These are phyloP conservation scores for Cenopis cana DNA, from an alignment of 2,888 invertebrate species.

Conservation along the genomic window DNA sequence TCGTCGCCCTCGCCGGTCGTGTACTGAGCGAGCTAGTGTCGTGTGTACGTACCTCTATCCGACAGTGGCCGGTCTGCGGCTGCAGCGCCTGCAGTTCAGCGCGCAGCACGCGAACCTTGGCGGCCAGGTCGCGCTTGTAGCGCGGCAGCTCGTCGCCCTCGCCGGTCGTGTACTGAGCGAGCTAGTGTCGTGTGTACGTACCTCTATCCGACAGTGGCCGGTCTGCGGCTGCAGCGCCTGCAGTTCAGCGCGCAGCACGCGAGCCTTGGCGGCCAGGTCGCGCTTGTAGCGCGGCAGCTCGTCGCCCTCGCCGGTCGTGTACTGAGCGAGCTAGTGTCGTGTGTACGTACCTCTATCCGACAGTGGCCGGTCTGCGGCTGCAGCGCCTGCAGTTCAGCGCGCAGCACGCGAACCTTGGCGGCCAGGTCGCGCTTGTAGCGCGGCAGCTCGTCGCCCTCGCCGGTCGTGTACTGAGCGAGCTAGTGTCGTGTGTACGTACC, in stretches of 20 bases:
- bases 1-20: conserved; percentile 84
- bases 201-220: conserved; percentile 57
- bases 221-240: conserved; percentile 64
- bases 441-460: too few species aligned
- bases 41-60: conserved; percentile 88
- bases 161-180: conserved; percentile 90
- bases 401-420: conserved; percentile 88
- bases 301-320: too few species aligned
- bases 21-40: conserved; percentile 86
- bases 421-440: conserved; percentile 95
- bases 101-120: conserved; percentile 89
- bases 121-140: conserved; percentile 96
- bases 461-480: too few species aligned
- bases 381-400: conserved; percentile 81
- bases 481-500: conserved; percentile 77
- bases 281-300: conserved; percentile 92
- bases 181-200: conserved; percentile 56
- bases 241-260: conserved; percentile 67
- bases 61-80: too few species aligned
- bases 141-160: too few species aligned
- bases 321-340: too few species aligned
- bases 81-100: conserved; percentile 72
- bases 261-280: conserved; percentile 96
- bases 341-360: conserved; percentile 69
- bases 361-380: too few species aligned